phyloP scores from a whole-genome alignment of 2,797 vertebrate species.

The Ammospiza maritima region DNA sequence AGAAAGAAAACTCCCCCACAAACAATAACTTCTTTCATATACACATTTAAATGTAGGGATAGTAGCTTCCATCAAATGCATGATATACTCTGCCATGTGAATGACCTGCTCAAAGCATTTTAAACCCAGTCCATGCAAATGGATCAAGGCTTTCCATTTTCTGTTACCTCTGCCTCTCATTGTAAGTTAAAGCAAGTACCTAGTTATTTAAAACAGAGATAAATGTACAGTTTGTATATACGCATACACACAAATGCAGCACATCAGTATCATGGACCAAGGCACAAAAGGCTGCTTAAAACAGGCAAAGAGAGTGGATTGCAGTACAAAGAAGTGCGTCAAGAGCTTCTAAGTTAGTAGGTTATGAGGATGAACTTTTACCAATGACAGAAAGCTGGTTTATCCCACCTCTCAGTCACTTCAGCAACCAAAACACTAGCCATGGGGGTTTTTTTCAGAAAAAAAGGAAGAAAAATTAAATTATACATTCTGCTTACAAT shows the following conservation, averaged over 20 bases:
- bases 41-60: neutral
- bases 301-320: neutral
- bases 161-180: neutral
- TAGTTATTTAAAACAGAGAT: neutral
- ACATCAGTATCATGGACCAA: neutral
- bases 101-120: neutral
- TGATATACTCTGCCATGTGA: neutral
- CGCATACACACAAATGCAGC: neutral
- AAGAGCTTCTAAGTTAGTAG: neutral
- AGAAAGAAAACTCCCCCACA: neutral
- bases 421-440: neutral
- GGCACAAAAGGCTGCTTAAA: neutral
- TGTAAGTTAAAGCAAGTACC: neutral
- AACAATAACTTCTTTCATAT: neutral
- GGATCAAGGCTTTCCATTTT: neutral
- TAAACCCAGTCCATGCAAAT: neutral
- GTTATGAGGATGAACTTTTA: neutral
- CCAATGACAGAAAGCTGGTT: neutral
- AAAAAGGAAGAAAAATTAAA: neutral
- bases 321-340: neutral
- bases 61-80: neutral
- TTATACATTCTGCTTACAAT: neutral
- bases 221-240: neutral
- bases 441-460: fast-evolving
- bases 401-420: neutral